A percentile compares a stretch with the other conserved stretches of the same genome.
Evolutionary conservation across 2,113 vertebrate species (phyloP).

Genomic region (Aegypius monachus): DNA sequence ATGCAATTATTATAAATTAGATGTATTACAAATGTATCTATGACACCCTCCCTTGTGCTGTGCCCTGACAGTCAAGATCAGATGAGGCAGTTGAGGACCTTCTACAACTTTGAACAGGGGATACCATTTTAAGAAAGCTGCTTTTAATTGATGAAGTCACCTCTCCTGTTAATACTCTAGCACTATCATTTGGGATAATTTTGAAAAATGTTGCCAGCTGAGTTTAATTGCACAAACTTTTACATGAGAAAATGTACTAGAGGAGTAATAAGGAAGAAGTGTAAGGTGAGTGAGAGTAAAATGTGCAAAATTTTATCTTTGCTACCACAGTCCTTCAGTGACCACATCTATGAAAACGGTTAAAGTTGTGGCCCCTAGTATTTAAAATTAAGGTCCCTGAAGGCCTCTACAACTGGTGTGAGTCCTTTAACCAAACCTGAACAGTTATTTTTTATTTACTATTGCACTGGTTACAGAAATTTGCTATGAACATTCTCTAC

Average conservation of each 20-base stretch:
- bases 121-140: not conserved
- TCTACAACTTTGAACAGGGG: not conserved
- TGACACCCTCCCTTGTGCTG: not conserved
- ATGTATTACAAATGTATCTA: not conserved
- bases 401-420: not conserved
- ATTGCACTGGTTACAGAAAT: not conserved
- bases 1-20: not conserved
- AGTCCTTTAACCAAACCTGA: not conserved
- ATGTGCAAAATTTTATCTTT: not conserved
- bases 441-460: not conserved
- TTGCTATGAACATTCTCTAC: not conserved
- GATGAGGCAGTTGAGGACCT: no score
- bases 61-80: not conserved
- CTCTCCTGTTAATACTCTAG: not conserved
- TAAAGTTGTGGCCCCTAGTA: not conserved
- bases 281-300: not conserved
- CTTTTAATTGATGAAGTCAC: not conserved
- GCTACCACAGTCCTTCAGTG: not conserved
- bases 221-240: not conserved
- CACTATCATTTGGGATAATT: not conserved
- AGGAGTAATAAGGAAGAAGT: not conserved
- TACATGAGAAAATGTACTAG: not conserved
- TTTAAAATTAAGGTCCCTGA: not conserved
- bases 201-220: not conserved
- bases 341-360: not conserved